These are phyloP conservation scores for Dermatemys mawii DNA, from an alignment of 2,113 vertebrate species.

Conservation along the genomic window DNA sequence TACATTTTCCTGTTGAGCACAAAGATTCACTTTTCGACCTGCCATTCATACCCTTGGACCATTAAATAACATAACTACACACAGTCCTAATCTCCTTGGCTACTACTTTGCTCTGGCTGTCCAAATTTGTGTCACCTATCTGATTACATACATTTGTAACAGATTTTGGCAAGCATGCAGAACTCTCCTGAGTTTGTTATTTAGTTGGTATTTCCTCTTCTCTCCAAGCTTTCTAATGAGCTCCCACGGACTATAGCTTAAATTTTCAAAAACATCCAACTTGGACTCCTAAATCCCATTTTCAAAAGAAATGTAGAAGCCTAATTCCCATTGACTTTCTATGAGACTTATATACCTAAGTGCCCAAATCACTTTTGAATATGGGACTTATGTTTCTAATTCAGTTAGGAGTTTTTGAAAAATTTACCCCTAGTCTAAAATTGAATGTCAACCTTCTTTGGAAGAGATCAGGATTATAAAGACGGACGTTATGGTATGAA, in stretches of 20 bases:
- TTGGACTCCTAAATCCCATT: neutral
- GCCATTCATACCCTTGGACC: fast-evolving
- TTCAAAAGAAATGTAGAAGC: neutral
- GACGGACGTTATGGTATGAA: neutral
- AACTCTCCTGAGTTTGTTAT: neutral
- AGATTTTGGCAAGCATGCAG: neutral
- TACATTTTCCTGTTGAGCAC: neutral
- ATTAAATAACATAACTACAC: neutral
- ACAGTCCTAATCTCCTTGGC: neutral
- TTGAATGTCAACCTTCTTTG: neutral
- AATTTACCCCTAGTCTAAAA: neutral
- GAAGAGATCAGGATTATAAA: neutral
- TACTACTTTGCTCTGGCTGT: neutral
- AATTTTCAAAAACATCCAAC: neutral
- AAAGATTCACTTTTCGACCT: neutral
- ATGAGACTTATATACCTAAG: neutral
- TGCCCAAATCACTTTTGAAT: neutral
- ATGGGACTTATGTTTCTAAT: neutral
- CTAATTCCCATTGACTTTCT: neutral
- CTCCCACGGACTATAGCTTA: neutral
- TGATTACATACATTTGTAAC: neutral
- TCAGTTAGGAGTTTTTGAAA: neutral
- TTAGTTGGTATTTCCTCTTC: neutral
- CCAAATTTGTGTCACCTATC: neutral
- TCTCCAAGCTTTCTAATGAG: neutral